Evolutionary conservation across 2,113 vertebrate genomes (phyloP).

Genomic region (Corvus hawaiiensis): DNA sequence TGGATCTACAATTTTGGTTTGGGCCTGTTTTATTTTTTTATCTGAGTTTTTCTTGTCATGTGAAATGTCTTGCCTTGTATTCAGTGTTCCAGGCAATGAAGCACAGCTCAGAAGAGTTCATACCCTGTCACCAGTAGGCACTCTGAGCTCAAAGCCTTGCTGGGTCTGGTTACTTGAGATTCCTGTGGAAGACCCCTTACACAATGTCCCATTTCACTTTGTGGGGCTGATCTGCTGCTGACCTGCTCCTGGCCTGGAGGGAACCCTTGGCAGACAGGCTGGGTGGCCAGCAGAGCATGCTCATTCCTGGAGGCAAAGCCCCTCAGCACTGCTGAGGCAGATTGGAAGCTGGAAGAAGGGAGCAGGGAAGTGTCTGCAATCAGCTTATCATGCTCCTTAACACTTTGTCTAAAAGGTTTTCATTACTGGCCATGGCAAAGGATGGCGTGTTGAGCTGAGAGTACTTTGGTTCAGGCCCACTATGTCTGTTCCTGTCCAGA

Average conservation of each 20-base stretch:
- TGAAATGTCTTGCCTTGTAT: not conserved
- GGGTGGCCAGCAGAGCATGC: rapidly evolving
- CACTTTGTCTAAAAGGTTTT: not conserved
- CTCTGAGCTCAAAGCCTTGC: not conserved
- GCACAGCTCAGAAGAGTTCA: not conserved
- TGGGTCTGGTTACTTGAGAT: not conserved
- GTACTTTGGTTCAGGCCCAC: not conserved
- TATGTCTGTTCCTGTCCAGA: not conserved
- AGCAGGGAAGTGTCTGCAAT: not conserved
- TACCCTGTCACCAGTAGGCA: not conserved
- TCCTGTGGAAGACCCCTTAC: not conserved
- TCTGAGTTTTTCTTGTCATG: not conserved
- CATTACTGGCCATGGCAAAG: not conserved
- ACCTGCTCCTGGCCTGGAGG: not conserved
- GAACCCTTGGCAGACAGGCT: not conserved
- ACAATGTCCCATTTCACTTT: not conserved
- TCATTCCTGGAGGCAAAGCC: not conserved
- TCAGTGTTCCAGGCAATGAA: not conserved
- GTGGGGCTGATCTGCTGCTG: not conserved
- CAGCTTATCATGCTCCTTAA: not conserved
- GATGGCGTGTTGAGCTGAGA: not conserved
- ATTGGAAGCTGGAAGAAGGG: not conserved
- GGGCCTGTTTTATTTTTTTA: not conserved
- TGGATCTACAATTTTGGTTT: not conserved
- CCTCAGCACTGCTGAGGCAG: not conserved